Conservation (phyloP, 1,140 invertebrate species). For the Neodiprion virginianus region DNA sequence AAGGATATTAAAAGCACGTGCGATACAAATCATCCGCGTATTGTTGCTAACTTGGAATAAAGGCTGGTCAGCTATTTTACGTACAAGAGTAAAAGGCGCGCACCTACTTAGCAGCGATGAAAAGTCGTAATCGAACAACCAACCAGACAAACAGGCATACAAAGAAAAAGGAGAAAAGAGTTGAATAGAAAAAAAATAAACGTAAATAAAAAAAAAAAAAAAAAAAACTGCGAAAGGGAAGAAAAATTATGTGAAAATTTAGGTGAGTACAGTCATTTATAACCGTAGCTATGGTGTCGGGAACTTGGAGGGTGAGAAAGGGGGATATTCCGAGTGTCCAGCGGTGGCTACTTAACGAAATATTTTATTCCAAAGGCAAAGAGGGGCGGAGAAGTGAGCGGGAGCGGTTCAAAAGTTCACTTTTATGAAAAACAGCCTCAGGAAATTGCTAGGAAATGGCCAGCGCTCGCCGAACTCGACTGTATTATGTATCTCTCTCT, state of each 20-base stretch:
- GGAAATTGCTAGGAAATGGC: conserved; percentile 56
- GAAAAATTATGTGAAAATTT: too few relatives aligned
- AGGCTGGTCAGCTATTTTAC: too few relatives aligned
- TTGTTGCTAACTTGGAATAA: too few relatives aligned
- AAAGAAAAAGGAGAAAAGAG: background rate
- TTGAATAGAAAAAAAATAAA: background rate
- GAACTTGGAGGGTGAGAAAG: conserved; percentile 15
- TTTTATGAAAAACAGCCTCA: conserved; percentile 51
- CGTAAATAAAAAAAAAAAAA: background rate
- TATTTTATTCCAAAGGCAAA: background rate
- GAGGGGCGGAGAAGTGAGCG: background rate
- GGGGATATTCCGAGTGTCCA: background rate
- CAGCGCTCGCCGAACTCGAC: conserved; percentile 20
- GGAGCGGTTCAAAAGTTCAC: conserved; percentile 46
- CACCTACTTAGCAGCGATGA: too few relatives aligned
- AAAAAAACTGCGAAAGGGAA: background rate
- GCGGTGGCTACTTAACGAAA: background rate
- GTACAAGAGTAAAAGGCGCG: too few relatives aligned
- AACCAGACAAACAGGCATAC: background rate
- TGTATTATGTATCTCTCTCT: conserved; percentile 15
- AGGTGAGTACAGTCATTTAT: background rate
- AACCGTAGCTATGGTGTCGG: conserved; percentile 10
- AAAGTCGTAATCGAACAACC: too few relatives aligned
- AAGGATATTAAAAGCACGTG: too few relatives aligned
- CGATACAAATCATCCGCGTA: too few relatives aligned